Percentiles rank a stretch among this genome's conserved stretches.
These are phyloP conservation scores for Premnoplex brunnescens DNA, from an alignment of 2,797 vertebrate genomes.

Conservation along the genomic window DNA sequence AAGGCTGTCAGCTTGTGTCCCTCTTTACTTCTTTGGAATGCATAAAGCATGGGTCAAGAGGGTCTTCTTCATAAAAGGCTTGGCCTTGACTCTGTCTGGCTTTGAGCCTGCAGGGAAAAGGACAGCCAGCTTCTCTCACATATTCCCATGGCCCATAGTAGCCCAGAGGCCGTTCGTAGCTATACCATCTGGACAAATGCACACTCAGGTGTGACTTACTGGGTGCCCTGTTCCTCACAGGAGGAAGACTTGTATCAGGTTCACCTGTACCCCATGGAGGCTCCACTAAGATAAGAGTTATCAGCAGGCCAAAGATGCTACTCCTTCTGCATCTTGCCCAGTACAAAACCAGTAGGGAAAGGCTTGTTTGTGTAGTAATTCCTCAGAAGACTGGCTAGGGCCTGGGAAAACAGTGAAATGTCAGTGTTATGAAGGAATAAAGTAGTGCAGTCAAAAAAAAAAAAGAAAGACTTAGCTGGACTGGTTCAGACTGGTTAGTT, in stretches of 20 bases:
- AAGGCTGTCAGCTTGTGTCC: not conserved
- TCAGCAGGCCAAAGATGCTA: not conserved
- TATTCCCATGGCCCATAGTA: not conserved
- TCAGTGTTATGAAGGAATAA: not conserved
- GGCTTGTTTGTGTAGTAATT: not conserved
- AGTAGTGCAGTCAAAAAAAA: not conserved
- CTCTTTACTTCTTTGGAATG: not conserved
- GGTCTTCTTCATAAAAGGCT: not conserved
- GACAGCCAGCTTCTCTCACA: not conserved
- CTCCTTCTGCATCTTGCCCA: not conserved
- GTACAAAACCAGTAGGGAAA: not conserved
- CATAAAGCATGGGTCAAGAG: not conserved
- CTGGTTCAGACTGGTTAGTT: slow-evolving; percentile 44
- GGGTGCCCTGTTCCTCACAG: not conserved
- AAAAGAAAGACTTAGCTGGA: not conserved
- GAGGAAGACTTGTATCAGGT: not conserved
- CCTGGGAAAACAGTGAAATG: not conserved
- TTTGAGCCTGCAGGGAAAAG: not conserved
- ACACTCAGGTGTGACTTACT: not conserved
- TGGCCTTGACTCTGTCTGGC: not conserved
- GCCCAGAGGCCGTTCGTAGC: not conserved
- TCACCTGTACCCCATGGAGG: not conserved
- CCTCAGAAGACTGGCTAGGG: not conserved
- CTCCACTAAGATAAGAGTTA: not conserved
- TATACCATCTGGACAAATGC: not conserved